A percentile compares a stretch with the other conserved stretches of the same genome.
These are phyloP conservation scores for Psittacara wagleri DNA, from an alignment of 2,113 vertebrate genomes.

Conservation along the genomic window DNA sequence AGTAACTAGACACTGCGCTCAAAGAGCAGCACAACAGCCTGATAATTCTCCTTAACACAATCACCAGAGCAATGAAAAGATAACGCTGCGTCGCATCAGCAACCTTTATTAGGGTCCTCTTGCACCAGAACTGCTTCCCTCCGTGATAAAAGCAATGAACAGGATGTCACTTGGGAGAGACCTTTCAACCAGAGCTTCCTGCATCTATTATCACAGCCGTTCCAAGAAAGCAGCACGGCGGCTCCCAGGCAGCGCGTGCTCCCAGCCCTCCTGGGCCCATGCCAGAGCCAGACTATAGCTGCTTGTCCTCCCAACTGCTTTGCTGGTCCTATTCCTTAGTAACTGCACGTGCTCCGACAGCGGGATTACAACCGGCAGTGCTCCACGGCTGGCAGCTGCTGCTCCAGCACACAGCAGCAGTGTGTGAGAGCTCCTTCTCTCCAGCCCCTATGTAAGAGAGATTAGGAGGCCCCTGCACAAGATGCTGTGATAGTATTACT, in stretches of 20 bases:
- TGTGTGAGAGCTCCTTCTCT: neutral
- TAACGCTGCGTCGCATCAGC: neutral
- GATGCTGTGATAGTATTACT: neutral
- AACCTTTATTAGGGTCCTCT: neutral
- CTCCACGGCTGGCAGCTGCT: slow-evolving; percentile 37
- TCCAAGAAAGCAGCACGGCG: neutral
- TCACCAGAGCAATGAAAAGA: neutral
- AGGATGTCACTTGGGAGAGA: slow-evolving; percentile 45
- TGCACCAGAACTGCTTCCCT: neutral
- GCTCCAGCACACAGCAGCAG: neutral
- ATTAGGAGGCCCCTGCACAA: neutral
- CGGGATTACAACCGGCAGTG: neutral
- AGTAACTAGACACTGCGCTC: neutral
- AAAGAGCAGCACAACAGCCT: neutral
- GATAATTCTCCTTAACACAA: neutral
- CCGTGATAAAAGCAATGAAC: neutral
- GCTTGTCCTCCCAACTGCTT: slow-evolving; percentile 46
- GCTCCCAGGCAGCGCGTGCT: neutral
- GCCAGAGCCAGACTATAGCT: slow-evolving; percentile 45
- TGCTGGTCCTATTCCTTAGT: slow-evolving; percentile 7
- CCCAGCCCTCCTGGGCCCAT: slow-evolving; percentile 24
- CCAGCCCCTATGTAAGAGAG: neutral
- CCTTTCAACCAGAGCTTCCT: slow-evolving; percentile 53
- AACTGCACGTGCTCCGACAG: slow-evolving; percentile 53
- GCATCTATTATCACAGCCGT: neutral